Conservation (phyloP, 2,888 invertebrate genomes). For the Siphlonurus alternatus region DNA sequence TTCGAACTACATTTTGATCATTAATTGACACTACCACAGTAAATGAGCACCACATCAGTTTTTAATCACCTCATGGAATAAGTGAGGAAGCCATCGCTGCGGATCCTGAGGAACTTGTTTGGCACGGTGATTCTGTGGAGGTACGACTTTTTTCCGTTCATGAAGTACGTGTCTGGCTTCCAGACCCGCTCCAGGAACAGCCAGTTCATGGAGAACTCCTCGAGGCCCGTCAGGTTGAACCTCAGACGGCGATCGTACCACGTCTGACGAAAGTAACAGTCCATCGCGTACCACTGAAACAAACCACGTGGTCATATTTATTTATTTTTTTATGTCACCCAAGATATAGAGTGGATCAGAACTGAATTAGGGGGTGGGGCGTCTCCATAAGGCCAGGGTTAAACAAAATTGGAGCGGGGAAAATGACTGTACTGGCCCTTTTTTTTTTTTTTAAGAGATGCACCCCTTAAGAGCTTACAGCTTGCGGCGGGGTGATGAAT, state of each 20-base stretch:
- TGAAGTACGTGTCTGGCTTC: constrained; percentile 39
- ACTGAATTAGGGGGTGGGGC: too few relatives aligned
- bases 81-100: constrained; percentile 20
- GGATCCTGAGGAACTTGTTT: constrained; percentile 28
- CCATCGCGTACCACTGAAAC: constrained; percentile 25
- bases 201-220: constrained; percentile 32
- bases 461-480: too few relatives aligned
- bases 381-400: too few relatives aligned
- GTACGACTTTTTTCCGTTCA: constrained; percentile 34
- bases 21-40: too few relatives aligned
- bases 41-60: too few relatives aligned
- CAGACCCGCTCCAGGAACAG: constrained; percentile 36
- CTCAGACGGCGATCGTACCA: constrained; percentile 35
- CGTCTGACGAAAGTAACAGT: constrained; percentile 28
- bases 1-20: too few relatives aligned
- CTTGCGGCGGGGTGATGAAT: too few relatives aligned
- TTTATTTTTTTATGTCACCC: not conserved
- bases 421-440: too few relatives aligned
- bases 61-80: constrained; percentile 22
- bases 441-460: too few relatives aligned
- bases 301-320: not conserved
- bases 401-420: too few relatives aligned
- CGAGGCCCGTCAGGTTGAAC: constrained; percentile 21
- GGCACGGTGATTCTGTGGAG: constrained; percentile 36
- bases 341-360: too few relatives aligned